Percentiles rank a stretch among this genome's conserved stretches.
Evolutionary conservation across 2,797 vertebrate species (phyloP).

Genomic region (Xiphorhynchus erythropygius): DNA sequence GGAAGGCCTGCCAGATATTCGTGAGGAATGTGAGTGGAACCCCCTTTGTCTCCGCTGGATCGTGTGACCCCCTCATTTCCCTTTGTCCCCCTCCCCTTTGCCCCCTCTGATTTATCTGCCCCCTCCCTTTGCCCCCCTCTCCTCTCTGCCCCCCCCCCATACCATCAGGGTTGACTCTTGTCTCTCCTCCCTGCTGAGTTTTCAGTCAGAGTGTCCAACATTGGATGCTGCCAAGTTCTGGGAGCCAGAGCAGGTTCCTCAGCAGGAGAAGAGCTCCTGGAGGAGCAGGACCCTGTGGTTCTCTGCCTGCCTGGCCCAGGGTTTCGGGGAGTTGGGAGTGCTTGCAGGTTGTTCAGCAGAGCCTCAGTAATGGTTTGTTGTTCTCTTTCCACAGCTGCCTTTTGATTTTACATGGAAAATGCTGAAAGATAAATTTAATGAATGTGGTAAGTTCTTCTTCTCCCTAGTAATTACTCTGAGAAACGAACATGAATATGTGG

Average conservation of each 20-base stretch:
- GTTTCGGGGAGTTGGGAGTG: background rate
- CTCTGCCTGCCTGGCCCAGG: background rate
- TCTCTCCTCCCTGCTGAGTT: accelerated
- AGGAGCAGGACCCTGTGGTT: accelerated
- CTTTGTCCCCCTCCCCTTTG: too few species aligned
- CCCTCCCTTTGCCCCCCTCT: background rate
- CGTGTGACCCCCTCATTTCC: background rate
- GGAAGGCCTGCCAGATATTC: conserved; percentile 98
- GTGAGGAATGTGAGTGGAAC: conserved; percentile 93
- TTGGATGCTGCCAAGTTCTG: background rate
- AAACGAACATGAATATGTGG: background rate
- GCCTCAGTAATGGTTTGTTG: background rate
- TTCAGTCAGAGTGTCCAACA: accelerated
- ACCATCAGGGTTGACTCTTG: accelerated
- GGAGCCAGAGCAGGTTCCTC: background rate
- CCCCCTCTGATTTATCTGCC: too few species aligned
- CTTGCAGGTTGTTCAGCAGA: background rate
- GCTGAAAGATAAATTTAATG: conserved; percentile 97
- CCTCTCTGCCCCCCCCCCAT: background rate
- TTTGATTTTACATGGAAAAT: conserved; percentile 99
- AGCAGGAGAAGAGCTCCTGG: background rate
- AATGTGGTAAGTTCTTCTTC: conserved; percentile 85
- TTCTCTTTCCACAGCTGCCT: conserved; percentile 83
- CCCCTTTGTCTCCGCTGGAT: background rate
- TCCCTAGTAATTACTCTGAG: background rate